phyloP scores from a whole-genome alignment of 2,797 vertebrate genomes.

The Saguinus oedipus region DNA sequence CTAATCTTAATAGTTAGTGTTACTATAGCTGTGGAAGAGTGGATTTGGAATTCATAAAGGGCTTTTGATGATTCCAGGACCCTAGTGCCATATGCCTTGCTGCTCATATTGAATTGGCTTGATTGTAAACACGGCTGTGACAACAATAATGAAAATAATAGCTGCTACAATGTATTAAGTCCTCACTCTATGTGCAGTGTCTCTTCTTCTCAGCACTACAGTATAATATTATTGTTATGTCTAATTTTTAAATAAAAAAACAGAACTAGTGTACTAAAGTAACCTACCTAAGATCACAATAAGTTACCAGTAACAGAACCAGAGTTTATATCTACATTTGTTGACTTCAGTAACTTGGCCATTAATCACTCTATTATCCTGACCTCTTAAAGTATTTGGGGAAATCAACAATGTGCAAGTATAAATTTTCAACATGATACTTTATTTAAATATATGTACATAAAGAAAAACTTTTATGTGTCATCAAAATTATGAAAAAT shows the following conservation, averaged over 20 bases:
- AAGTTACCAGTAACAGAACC: not conserved
- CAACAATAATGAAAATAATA: not conserved
- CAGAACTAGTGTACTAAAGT: not conserved
- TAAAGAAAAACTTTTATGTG: not conserved
- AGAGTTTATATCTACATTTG: not conserved
- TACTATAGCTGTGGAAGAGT: not conserved
- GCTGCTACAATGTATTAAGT: not conserved
- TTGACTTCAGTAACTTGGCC: not conserved
- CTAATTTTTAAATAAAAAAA: not conserved
- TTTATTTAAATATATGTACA: not conserved
- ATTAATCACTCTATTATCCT: not conserved
- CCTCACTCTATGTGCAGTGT: not conserved
- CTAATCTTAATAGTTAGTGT: not conserved
- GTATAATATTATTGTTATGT: not conserved
- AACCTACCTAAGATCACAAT: not conserved
- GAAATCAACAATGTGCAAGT: not conserved
- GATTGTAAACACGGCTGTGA: not conserved
- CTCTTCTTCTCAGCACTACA: not conserved
- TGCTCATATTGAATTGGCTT: not conserved
- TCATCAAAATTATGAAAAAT: not conserved
- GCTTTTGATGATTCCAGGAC: not conserved
- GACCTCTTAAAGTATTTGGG: not conserved
- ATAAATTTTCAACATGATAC: not conserved
- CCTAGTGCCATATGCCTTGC: not conserved
- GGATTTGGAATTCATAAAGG: not conserved